Evolutionary conservation across 2,113 vertebrate genomes (phyloP).

Genomic region (Pseudorectes ferrugineus): DNA sequence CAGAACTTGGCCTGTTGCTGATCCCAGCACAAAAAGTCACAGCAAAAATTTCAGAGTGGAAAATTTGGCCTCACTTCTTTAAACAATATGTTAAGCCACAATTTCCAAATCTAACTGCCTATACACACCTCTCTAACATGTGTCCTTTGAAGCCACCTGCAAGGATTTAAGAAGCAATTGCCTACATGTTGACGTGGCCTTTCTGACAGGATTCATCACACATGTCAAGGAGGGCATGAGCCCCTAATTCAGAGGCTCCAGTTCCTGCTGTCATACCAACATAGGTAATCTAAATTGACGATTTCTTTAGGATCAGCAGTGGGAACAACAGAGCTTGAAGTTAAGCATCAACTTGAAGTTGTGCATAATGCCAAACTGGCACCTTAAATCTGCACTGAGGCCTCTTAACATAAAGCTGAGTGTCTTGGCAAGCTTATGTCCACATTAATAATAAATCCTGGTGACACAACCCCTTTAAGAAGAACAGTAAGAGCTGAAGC

Average conservation of each 20-base stretch:
- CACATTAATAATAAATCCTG: conserved; percentile 11
- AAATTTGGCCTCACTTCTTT: neutral
- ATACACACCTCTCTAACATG: neutral
- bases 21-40: neutral
- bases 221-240: neutral
- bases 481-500: neutral
- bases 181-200: rapidly evolving
- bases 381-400: conserved; percentile 5
- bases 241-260: neutral
- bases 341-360: neutral
- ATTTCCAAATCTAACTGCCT: neutral
- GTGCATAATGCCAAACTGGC: neutral
- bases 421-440: conserved; percentile 32
- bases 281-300: neutral
- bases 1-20: neutral
- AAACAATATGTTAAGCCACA: neutral
- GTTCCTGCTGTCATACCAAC: neutral
- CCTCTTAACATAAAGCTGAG: conserved; percentile 25
- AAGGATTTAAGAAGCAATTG: neutral
- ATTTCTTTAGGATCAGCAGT: neutral
- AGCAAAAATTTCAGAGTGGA: neutral
- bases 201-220: neutral
- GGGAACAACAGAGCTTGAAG: neutral
- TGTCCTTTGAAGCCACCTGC: neutral
- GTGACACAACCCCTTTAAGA: neutral